phyloP scores from a whole-genome alignment of 2,113 vertebrate genomes.

The Dipodomys ordii region DNA sequence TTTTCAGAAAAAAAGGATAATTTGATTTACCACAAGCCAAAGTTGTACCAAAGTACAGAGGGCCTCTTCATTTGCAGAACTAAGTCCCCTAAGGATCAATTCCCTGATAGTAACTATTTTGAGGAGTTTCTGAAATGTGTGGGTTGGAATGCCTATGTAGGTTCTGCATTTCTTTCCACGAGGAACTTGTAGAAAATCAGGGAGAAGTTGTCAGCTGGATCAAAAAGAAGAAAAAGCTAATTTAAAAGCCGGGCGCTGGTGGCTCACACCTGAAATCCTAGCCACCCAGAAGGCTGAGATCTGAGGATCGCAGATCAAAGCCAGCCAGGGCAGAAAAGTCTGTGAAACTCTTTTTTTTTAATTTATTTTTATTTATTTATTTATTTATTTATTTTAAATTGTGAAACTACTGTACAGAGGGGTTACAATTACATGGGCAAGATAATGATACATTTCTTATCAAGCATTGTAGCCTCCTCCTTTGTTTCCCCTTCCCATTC shows the following conservation, averaged over 20 bases:
- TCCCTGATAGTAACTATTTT: slow-evolving; percentile 96
- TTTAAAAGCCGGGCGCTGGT: not conserved
- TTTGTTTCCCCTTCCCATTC: too few species aligned
- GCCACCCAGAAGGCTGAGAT: too few species aligned
- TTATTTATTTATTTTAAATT: too few species aligned
- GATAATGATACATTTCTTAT: too few species aligned
- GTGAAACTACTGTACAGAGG: too few species aligned
- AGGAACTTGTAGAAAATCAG: slow-evolving; percentile 92
- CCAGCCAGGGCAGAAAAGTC: too few species aligned
- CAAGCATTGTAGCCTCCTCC: too few species aligned
- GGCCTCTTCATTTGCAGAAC: slow-evolving; percentile 97
- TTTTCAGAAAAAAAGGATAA: slow-evolving; percentile 87
- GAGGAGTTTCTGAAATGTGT: slow-evolving; percentile 97
- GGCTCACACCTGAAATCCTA: too few species aligned
- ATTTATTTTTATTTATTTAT: too few species aligned
- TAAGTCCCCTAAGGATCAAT: slow-evolving; percentile 96
- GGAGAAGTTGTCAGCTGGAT: slow-evolving; percentile 94
- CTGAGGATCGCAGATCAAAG: too few species aligned
- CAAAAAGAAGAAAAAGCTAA: slow-evolving; percentile 82
- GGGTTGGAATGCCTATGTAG: slow-evolving; percentile 93
- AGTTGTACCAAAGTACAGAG: slow-evolving; percentile 97
- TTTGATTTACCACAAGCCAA: slow-evolving; percentile 99
- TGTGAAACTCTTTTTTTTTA: too few species aligned
- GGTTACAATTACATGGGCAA: too few species aligned
- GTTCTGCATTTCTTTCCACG: slow-evolving; percentile 73